A percentile compares a stretch with the other conserved stretches of the same genome.
phyloP scores from a whole-genome alignment of 2,113 vertebrate species.

The Balaenoptera acutorostrata region DNA sequence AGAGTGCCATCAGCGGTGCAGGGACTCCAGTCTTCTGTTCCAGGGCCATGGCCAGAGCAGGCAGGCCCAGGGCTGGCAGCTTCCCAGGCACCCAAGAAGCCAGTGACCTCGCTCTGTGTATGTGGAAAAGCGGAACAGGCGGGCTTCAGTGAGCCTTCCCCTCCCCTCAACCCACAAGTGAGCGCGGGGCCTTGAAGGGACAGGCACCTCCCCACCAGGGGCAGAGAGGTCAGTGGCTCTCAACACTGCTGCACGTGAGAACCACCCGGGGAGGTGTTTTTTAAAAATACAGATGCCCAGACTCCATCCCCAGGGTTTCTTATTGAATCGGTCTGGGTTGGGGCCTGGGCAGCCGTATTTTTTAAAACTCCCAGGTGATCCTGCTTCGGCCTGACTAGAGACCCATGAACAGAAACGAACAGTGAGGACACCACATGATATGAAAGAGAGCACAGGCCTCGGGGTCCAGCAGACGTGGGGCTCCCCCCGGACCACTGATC shows the following conservation, averaged over 20 bases:
- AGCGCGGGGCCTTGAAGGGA: neutral
- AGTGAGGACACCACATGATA: fast-evolving
- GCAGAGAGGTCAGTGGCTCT: neutral
- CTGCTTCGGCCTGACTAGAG: neutral
- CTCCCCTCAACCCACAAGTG: no score
- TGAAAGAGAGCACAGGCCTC: neutral
- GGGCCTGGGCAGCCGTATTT: neutral
- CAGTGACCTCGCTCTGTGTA: no score
- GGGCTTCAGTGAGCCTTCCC: neutral
- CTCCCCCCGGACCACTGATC: neutral
- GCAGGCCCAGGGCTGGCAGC: neutral
- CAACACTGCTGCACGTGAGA: neutral
- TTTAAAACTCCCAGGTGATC: neutral
- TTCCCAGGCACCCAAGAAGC: neutral
- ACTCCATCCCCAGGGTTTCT: neutral
- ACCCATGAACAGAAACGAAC: neutral
- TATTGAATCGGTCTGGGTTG: neutral
- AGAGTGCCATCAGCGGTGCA: neutral
- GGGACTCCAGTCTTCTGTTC: neutral
- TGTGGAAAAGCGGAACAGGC: neutral
- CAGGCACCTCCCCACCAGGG: no score
- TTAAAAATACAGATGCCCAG: neutral
- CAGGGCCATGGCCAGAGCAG: neutral
- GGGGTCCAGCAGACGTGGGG: neutral
- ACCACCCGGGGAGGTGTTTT: neutral